Conservation (phyloP, 2,797 vertebrate species). For the Silurus aristotelis region DNA sequence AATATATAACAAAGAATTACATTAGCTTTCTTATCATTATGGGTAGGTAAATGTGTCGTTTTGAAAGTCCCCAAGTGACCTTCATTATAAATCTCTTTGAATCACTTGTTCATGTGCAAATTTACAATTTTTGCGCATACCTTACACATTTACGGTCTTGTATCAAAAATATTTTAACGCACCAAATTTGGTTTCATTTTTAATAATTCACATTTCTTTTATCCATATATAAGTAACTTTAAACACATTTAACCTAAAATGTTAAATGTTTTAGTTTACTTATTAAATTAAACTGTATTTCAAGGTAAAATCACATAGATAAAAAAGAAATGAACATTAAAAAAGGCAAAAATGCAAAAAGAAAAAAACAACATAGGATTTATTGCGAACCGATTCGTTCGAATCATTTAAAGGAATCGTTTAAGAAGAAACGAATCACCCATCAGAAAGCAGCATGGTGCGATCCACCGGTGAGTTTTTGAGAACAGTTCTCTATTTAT, state of each 20-base stretch:
- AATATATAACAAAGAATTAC: background rate
- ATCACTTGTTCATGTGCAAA: no score
- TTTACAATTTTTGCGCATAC: no score
- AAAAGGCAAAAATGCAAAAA: background rate
- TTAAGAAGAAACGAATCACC: background rate
- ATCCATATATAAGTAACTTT: background rate
- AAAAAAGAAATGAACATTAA: background rate
- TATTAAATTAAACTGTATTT: background rate
- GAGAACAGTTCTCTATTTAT: constrained; percentile 4
- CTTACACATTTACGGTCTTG: background rate
- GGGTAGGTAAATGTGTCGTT: background rate
- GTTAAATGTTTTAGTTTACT: no score
- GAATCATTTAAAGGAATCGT: background rate
- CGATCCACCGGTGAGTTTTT: constrained; percentile 15
- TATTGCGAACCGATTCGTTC: constrained; percentile 13
- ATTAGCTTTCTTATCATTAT: background rate
- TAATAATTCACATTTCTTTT: background rate
- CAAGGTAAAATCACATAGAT: no score
- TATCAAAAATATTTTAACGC: background rate
- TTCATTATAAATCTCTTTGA: background rate
- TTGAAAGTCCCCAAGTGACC: background rate
- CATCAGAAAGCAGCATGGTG: constrained; percentile 34
- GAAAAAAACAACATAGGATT: background rate
- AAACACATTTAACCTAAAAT: background rate
- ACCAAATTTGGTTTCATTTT: background rate